These are phyloP conservation scores for Choristoneura fumiferana DNA, from an alignment of 1,140 invertebrate species.

Conservation along the genomic window DNA sequence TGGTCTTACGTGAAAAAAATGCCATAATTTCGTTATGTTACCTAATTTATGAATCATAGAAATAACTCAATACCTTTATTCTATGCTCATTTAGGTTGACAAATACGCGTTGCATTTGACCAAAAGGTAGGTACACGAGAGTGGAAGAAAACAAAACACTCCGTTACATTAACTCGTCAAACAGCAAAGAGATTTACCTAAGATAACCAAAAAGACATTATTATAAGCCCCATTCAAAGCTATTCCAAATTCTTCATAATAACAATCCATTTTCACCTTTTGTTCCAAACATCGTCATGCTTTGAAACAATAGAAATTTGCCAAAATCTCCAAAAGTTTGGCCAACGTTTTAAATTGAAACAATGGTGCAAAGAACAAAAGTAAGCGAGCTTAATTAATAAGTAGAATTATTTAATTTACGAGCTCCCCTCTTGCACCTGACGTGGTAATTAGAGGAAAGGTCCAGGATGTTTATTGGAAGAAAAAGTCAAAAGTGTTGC, in stretches of 20 bases:
- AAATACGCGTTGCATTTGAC: no score
- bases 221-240: neutral
- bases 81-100: no score
- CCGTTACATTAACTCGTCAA: no score
- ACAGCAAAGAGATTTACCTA: no score
- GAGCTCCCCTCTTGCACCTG: neutral
- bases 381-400: constrained; percentile 12
- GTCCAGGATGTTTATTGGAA: constrained; percentile 9
- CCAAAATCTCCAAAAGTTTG: constrained; percentile 14
- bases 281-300: constrained; percentile 5
- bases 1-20: no score
- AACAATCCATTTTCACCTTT: constrained; percentile 15
- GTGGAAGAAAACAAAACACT: no score
- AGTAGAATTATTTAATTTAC: constrained; percentile 17
- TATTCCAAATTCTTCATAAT: neutral
- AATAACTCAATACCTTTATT: no score
- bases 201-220: neutral
- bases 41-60: no score
- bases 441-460: constrained; percentile 7
- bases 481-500: neutral
- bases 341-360: constrained; percentile 11
- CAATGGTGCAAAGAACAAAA: constrained; percentile 7
- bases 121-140: no score
- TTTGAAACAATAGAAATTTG: constrained; percentile 12
- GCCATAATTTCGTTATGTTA: no score